phyloP scores from a whole-genome alignment of 1,140 invertebrate species.

The Anoplophora glabripennis region DNA sequence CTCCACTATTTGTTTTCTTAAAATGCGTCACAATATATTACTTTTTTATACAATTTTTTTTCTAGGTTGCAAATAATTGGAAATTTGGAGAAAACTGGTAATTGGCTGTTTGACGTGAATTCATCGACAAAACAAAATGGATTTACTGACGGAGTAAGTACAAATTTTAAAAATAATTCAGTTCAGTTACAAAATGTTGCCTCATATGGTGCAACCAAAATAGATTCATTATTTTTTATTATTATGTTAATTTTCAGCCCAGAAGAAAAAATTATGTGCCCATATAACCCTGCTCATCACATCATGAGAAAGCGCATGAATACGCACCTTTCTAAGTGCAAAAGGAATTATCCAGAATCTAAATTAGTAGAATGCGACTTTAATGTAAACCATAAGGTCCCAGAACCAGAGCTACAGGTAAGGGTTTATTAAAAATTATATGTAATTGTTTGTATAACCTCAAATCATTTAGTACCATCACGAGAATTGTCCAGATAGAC shows the following conservation, averaged over 20 bases:
- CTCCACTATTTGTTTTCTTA: no score
- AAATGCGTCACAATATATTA: no score
- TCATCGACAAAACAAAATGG: no score
- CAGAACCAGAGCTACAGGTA: conserved; percentile 17
- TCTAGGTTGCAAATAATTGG: no score
- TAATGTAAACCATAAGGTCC: conserved; percentile 21
- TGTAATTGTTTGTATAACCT: not conserved
- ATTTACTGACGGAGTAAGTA: no score
- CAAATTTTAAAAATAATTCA: no score
- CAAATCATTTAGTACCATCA: conserved; percentile 18
- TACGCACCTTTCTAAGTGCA: conserved; percentile 22
- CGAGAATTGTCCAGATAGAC: conserved; percentile 13
- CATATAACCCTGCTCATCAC: conserved; percentile 18
- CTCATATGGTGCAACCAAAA: no score
- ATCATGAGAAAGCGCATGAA: conserved; percentile 17
- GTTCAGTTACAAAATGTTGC: no score
- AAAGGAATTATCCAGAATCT: conserved; percentile 15
- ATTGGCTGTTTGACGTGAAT: no score
- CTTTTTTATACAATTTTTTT: no score
- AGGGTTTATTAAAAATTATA: conserved; percentile 1
- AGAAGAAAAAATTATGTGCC: conserved; percentile 20
- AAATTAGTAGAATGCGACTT: conserved; percentile 23
- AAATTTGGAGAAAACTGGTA: no score
- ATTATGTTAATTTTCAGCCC: not conserved
- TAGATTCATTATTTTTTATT: not conserved